A percentile compares a stretch with the other conserved stretches of the same genome.
Conservation (phyloP, 2,113 vertebrate species). For the Ceyx cyanopectus region DNA sequence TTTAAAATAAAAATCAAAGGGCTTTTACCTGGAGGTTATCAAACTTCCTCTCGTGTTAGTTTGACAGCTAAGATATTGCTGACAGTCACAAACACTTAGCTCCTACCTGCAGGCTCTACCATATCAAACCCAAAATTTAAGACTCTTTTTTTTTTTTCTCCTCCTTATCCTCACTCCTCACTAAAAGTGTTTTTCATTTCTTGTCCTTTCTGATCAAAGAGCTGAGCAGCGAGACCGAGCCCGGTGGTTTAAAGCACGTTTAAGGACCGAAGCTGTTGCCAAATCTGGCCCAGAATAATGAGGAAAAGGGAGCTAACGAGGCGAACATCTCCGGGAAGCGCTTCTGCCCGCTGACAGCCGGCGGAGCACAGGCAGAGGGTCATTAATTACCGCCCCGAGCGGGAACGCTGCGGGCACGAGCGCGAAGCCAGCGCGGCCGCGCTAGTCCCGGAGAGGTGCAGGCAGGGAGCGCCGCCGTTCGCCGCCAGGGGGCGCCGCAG, state of each 20-base stretch:
- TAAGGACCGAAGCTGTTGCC: conserved; percentile 28
- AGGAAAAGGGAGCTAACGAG: neutral
- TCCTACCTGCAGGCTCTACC: conserved; percentile 64
- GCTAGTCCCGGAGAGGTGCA: neutral
- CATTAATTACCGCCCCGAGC: too few relatives aligned
- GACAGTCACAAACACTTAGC: conserved; percentile 7
- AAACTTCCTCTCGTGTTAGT: conserved; percentile 28
- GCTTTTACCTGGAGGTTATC: conserved; percentile 65
- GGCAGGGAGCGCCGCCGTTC: neutral
- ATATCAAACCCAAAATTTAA: neutral
- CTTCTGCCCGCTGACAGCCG: neutral
- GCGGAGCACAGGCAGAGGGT: conserved; percentile 35
- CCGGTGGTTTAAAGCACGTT: neutral
- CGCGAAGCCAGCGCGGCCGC: neutral
- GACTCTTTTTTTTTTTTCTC: neutral
- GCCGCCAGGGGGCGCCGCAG: conserved; percentile 18
- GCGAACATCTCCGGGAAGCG: neutral
- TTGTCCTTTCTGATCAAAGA: conserved; percentile 46
- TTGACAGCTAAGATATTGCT: conserved; percentile 4
- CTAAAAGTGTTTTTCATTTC: conserved; percentile 41
- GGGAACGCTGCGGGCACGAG: too few relatives aligned
- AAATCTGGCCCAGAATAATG: neutral
- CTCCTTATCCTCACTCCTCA: neutral
- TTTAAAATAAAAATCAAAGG: conserved; percentile 67
- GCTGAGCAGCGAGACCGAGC: conserved; percentile 13